Percentiles rank a stretch among this genome's conserved stretches.
Conservation (phyloP, 1,140 invertebrate species). For the Leptinotarsa texana region DNA sequence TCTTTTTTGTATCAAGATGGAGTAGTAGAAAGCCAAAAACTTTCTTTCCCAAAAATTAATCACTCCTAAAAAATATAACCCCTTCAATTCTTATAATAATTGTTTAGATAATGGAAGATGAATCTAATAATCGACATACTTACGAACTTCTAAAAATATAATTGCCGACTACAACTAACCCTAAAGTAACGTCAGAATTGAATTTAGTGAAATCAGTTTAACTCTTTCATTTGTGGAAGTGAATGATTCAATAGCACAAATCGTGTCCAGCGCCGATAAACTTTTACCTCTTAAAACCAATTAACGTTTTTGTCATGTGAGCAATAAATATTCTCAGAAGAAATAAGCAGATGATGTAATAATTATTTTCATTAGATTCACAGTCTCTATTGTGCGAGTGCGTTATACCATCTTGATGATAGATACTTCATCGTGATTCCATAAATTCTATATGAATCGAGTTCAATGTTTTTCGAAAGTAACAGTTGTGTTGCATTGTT, state of each 20-base stretch:
- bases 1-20: no score
- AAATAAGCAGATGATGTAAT: neutral
- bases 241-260: neutral
- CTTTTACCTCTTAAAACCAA: neutral
- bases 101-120: no score
- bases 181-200: no score
- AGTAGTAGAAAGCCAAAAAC: no score
- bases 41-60: no score
- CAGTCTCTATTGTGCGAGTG: neutral
- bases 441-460: slow-evolving; percentile 10
- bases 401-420: neutral
- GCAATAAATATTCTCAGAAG: neutral
- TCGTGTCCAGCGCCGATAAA: neutral
- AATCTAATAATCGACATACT: no score
- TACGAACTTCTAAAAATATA: no score
- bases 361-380: slow-evolving; percentile 2
- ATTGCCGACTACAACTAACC: no score
- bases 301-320: neutral
- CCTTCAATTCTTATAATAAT: no score
- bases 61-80: no score
- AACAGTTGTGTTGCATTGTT: slow-evolving; percentile 17
- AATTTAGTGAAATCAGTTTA: no score
- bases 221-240: no score
- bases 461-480: slow-evolving; percentile 17
- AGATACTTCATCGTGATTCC: neutral